Conservation (phyloP, 2,113 vertebrate species). For the Ptilonorhynchus violaceus region DNA sequence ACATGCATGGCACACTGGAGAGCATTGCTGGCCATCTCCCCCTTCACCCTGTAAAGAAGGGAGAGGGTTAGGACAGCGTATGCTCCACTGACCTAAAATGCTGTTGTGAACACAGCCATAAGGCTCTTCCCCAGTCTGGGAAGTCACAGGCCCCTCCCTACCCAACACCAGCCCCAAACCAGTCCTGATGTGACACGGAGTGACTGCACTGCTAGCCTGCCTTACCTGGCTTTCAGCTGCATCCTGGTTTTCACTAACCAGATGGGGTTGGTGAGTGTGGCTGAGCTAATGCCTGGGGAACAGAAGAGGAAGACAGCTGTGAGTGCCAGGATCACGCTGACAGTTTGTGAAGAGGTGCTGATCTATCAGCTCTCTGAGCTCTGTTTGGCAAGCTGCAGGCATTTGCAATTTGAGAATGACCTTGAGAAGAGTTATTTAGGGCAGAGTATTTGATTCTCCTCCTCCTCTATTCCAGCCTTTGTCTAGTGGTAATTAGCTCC, state of each 20-base stretch:
- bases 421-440: background rate
- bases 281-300: conserved; percentile 38
- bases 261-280: conserved; percentile 65
- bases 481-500: background rate
- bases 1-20: conserved; percentile 47
- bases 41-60: conserved; percentile 1
- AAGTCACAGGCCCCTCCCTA: background rate
- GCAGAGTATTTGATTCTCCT: background rate
- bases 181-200: background rate
- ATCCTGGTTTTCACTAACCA: conserved; percentile 71
- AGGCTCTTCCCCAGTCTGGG: background rate
- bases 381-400: background rate
- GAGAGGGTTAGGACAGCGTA: background rate
- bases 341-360: background rate
- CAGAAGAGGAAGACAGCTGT: background rate
- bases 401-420: background rate
- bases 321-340: background rate
- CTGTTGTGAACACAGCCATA: background rate
- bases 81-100: background rate
- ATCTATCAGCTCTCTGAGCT: background rate
- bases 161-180: background rate
- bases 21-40: background rate
- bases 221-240: conserved; percentile 67
- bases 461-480: background rate
- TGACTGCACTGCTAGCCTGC: background rate